Evolutionary conservation across 2,113 vertebrate genomes (phyloP), one percentile per base, ranked within the genome.

Genomic region (Lepus timidus): DNA sequence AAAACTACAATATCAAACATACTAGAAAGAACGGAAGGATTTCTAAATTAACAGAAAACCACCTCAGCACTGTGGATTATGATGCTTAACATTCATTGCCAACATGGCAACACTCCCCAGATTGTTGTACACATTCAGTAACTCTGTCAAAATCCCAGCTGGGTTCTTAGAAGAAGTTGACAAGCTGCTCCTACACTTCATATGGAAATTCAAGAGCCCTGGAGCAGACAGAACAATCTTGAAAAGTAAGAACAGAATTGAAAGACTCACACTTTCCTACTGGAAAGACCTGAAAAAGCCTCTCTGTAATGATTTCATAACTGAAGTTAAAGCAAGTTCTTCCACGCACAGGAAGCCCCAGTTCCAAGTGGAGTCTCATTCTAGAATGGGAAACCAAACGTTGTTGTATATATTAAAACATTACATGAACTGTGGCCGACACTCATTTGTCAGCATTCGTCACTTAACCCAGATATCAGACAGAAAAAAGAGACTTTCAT

Each of bases 221-320:
- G 85, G 31, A 71, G 73, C 6, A 90, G 4, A 31, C 58, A 79
- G 27, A 85, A 84, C 17, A 73, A 76, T 78, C 44, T 51, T 52
- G 31, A 51, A 94, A 91, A 89, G 61, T n/a, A 39, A 95, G 27
- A 70, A 64, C 7, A 64, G 70, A 88, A 19, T 81, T 71, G 44
- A 51, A 78, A 73, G 23, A 36, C 31, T 51, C 70, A 62, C 4
- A 25, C 9, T 79, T 86, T 51, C 52, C 31, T 23, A 84, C 71
- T 84, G 92, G 23, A 68, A 78, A 79, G 25, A 9, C 85, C 68
- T 83, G 96, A 96, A 97, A 97, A 97, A 76, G 64, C 36, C 95
- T 95, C n/a, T 92, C 96, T 97, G 96, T 93, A 97, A 98, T 98
- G 97, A 98, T 98, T 98, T 98, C 96, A 96, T 83, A 97, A 97